phyloP scores from a whole-genome alignment of 2,888 invertebrate species.

The Microplitis deprimator region DNA sequence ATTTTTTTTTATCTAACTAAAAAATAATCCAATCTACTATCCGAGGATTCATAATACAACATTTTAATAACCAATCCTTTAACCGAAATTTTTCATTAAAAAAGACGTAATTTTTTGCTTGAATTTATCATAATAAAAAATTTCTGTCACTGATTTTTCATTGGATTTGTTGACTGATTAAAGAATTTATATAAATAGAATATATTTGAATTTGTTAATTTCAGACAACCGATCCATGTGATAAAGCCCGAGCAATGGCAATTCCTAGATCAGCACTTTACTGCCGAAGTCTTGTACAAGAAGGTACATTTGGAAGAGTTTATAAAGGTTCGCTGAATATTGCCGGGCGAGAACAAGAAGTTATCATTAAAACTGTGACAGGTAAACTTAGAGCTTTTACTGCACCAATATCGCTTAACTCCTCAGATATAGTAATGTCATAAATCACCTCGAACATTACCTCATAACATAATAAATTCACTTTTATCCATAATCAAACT shows the following conservation, averaged over 20 bases:
- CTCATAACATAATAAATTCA: background rate
- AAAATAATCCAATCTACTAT: conserved; percentile 18
- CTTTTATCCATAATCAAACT: background rate
- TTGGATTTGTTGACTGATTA: no score
- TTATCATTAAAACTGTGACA: conserved; percentile 89
- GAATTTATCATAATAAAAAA: no score
- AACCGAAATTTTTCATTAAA: background rate
- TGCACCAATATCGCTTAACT: background rate
- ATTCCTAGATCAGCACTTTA: conserved; percentile 77
- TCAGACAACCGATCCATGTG: conserved; percentile 73
- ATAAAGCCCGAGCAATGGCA: conserved; percentile 77
- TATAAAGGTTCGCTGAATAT: conserved; percentile 82
- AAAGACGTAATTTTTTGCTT: background rate
- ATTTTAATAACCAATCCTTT: background rate
- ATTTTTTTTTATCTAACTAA: background rate
- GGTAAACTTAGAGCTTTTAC: conserved; percentile 74
- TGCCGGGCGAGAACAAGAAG: conserved; percentile 80
- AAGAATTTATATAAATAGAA: no score
- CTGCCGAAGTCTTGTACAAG: conserved; percentile 77
- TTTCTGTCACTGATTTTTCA: no score
- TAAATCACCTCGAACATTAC: background rate
- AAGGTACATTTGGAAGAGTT: conserved; percentile 91
- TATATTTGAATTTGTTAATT: conserved; percentile 34
- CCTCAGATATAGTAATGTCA: background rate
- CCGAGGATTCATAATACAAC: background rate